Percentiles rank a stretch among this genome's conserved stretches.
Conservation (phyloP, 2,113 vertebrate genomes). For the Brachypteracias leptosomus region DNA sequence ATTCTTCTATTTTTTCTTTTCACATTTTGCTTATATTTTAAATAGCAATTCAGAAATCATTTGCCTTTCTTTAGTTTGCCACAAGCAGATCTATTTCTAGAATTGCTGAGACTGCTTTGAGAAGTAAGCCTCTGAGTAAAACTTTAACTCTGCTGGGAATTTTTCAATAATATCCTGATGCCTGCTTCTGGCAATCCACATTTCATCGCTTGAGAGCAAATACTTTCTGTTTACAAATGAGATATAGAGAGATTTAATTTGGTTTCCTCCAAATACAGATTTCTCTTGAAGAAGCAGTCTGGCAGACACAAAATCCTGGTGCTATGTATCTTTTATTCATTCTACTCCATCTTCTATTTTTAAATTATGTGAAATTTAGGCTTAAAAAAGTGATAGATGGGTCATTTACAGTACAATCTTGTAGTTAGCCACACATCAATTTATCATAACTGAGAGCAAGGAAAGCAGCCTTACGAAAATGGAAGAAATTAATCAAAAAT, state of each 20-base stretch:
- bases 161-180: conserved; percentile 35
- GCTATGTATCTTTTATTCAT: not conserved
- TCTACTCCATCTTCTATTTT: not conserved
- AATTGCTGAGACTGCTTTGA: not conserved
- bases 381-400: not conserved
- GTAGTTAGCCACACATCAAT: not conserved
- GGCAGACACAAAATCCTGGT: not conserved
- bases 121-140: not conserved
- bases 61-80: conserved; percentile 2
- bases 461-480: not conserved
- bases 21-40: not conserved
- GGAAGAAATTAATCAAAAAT: not conserved
- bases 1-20: not conserved
- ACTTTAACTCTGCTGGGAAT: conserved; percentile 23
- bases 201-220: conserved; percentile 47
- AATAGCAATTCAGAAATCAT: not conserved
- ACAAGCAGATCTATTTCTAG: not conserved
- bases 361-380: not conserved
- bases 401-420: not conserved
- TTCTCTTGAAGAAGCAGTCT: not conserved
- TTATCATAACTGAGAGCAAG: not conserved
- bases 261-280: not conserved
- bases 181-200: conserved; percentile 41
- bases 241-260: conserved; percentile 17
- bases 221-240: conserved; percentile 55